Evolutionary conservation across 1,140 invertebrate genomes (phyloP).

Genomic region (Bombus waltoni): DNA sequence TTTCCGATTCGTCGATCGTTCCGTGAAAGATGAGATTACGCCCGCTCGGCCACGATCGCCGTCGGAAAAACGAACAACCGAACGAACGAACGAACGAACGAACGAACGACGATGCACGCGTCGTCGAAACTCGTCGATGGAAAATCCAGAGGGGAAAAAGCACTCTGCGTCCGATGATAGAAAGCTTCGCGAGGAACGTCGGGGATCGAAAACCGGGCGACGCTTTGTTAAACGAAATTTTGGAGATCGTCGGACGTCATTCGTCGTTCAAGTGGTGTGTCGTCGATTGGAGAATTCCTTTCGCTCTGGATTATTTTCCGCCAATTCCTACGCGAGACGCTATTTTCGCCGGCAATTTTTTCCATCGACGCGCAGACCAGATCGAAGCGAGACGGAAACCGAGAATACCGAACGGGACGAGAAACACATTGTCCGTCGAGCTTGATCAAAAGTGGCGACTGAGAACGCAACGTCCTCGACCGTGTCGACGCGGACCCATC

Average conservation of each 20-base stretch:
- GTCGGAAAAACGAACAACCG: slow-evolving; percentile 18
- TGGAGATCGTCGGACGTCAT: too few relatives aligned
- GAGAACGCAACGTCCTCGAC: background rate
- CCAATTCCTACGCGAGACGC: background rate
- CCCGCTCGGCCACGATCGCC: background rate
- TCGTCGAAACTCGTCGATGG: background rate
- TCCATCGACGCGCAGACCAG: too few relatives aligned
- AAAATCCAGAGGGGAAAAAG: background rate
- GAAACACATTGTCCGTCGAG: background rate
- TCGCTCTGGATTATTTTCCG: background rate
- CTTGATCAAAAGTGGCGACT: background rate
- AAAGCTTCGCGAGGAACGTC: background rate
- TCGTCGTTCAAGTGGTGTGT: background rate
- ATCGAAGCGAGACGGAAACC: too few relatives aligned
- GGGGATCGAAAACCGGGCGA: background rate
- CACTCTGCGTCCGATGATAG: background rate
- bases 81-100: too few relatives aligned
- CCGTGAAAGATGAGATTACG: background rate
- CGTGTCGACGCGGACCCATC: background rate
- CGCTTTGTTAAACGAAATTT: background rate
- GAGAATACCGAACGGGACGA: too few relatives aligned
- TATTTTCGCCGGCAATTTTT: background rate
- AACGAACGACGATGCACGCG: background rate
- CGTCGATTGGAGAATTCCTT: slow-evolving; percentile 1
- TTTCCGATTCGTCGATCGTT: background rate